These are phyloP conservation scores for Lineus longissimus DNA, from an alignment of 1,140 invertebrate genomes.

Conservation along the genomic window DNA sequence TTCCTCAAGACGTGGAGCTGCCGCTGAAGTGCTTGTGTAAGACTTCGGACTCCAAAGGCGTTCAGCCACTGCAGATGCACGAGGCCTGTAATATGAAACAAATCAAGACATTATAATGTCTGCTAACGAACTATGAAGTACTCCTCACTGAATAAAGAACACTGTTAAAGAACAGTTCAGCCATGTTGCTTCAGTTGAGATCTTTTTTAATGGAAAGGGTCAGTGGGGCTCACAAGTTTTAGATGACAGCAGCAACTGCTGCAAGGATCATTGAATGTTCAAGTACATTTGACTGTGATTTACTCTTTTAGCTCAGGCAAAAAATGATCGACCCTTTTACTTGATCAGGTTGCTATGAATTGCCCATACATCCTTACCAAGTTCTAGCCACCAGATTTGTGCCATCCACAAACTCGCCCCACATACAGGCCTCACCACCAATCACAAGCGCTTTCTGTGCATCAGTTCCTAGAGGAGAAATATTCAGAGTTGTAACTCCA, in stretches of 20 bases:
- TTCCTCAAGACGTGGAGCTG: constrained; percentile 68
- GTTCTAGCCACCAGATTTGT: constrained; percentile 55
- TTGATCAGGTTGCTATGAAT: background rate
- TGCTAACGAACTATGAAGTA: background rate
- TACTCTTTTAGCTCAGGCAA: too few species aligned
- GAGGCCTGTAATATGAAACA: constrained; percentile 41
- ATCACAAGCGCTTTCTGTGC: constrained; percentile 56
- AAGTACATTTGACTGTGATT: too few species aligned
- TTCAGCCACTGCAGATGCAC: constrained; percentile 79
- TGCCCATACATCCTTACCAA: constrained; percentile 32
- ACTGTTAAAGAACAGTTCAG: too few species aligned
- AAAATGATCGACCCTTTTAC: too few species aligned
- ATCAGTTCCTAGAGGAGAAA: constrained; percentile 30
- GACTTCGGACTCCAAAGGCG: constrained; percentile 68
- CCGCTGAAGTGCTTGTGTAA: constrained; percentile 46
- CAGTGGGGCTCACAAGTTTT: background rate
- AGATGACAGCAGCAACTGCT: too few species aligned
- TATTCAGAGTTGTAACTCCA: too few species aligned
- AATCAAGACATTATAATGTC: background rate
- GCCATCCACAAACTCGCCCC: constrained; percentile 79
- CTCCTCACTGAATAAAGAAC: too few species aligned
- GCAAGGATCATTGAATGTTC: too few species aligned
- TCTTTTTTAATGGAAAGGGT: too few species aligned
- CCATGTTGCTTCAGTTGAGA: too few species aligned
- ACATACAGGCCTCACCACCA: constrained; percentile 90